A percentile compares a stretch with the other conserved stretches of the same genome.
Conservation (phyloP, 2,113 vertebrate genomes). For the Cyprinodon brontotheroides region DNA sequence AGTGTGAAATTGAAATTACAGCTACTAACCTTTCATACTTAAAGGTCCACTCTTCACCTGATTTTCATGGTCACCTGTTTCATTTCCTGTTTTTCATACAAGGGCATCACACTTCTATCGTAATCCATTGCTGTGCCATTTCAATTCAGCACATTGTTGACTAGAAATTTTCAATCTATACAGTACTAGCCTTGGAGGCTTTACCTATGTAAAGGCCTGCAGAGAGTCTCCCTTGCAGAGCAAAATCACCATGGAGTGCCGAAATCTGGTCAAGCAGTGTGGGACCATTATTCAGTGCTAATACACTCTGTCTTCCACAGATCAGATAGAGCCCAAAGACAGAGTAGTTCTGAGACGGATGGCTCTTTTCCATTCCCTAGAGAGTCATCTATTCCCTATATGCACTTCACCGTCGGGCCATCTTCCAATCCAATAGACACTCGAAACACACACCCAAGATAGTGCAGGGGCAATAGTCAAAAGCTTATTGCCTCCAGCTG, state of each 20-base stretch:
- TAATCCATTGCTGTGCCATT: constrained; percentile 40
- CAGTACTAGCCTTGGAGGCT: constrained; percentile 55
- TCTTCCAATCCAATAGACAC: constrained; percentile 57
- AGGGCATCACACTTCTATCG: constrained; percentile 8
- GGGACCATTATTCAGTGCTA: constrained; percentile 75
- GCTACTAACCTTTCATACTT: constrained; percentile 53
- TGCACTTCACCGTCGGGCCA: constrained; percentile 57
- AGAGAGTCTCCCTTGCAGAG: constrained; percentile 60
- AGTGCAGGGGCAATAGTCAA: constrained; percentile 25
- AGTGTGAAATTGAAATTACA: constrained; percentile 15
- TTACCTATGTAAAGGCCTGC: constrained; percentile 39
- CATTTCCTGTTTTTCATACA: constrained; percentile 61
- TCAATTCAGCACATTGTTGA: constrained; percentile 32
- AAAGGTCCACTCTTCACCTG: constrained; percentile 39
- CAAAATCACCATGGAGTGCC: constrained; percentile 62
- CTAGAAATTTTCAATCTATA: constrained; percentile 34
- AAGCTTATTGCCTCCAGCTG: constrained; percentile 25
- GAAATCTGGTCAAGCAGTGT: constrained; percentile 69
- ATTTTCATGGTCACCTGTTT: constrained; percentile 47
- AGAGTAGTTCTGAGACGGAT: constrained; percentile 69
- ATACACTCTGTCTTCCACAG: constrained; percentile 75
- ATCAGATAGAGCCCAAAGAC: constrained; percentile 76
- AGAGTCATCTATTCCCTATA: constrained; percentile 70
- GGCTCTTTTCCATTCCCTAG: constrained; percentile 64
- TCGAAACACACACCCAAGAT: constrained; percentile 55